Conservation (phyloP, 2,888 invertebrate species). For the Athalia circularis region DNA sequence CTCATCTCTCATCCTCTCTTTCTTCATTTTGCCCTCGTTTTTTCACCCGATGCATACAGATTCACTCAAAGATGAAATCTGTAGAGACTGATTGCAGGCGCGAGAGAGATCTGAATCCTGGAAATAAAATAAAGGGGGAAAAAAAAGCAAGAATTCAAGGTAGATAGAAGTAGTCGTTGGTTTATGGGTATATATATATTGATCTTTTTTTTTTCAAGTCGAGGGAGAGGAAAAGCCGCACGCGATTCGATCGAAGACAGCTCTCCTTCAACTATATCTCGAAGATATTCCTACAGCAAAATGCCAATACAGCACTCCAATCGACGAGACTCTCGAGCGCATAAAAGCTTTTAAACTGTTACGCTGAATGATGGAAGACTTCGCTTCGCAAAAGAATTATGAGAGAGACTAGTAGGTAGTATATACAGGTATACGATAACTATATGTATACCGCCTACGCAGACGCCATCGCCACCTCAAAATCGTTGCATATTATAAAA, state of each 20-base stretch:
- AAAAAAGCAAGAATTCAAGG: neutral
- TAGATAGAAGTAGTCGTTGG: too few species aligned
- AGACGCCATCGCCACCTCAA: too few species aligned
- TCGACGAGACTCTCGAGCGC: conserved; percentile 47
- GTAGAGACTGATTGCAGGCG: too few species aligned
- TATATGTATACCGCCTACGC: conserved; percentile 2
- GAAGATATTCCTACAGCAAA: conserved; percentile 56
- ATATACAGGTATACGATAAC: neutral
- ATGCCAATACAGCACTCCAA: conserved; percentile 64
- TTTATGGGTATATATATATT: neutral
- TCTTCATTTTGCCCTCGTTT: too few species aligned
- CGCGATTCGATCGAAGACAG: conserved; percentile 40
- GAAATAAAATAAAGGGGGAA: too few species aligned
- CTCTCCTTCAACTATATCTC: conserved; percentile 6
- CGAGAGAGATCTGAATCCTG: too few species aligned
- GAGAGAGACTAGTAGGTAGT: neutral
- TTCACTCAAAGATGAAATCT: too few species aligned
- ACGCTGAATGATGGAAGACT: conserved; percentile 56
- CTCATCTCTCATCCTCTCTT: too few species aligned
- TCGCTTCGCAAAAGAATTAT: neutral
- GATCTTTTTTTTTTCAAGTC: too few species aligned
- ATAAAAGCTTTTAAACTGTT: conserved; percentile 63
- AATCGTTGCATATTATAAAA: too few species aligned
- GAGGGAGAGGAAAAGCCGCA: neutral
- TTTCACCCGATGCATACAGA: too few species aligned